phyloP scores from a whole-genome alignment of 2,113 vertebrate genomes.

The Ceyx melanurus region DNA sequence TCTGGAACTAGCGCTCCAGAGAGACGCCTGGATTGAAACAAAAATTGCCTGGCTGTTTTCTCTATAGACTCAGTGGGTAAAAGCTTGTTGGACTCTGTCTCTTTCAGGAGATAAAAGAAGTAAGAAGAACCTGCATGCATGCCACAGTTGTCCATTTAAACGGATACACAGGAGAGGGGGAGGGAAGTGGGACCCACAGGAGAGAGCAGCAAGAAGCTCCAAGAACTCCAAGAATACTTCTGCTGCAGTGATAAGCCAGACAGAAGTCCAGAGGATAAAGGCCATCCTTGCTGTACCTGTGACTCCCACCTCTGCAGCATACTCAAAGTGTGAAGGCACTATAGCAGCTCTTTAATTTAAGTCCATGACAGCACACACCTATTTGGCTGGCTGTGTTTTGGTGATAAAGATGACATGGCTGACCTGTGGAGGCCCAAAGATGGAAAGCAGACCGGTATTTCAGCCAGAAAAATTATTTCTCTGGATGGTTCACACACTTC shows the following conservation, averaged over 20 bases:
- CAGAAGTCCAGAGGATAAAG: background rate
- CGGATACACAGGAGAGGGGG: constrained; percentile 1
- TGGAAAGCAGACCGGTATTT: background rate
- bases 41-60: constrained; percentile 77
- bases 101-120: constrained; percentile 78
- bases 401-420: background rate
- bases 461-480: background rate
- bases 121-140: constrained; percentile 58
- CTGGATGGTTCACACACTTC: background rate
- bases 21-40: constrained; percentile 81
- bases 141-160: constrained; percentile 71
- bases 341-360: background rate
- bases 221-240: fast-evolving
- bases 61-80: constrained; percentile 71
- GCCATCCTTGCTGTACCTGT: background rate
- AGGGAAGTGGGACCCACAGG: background rate
- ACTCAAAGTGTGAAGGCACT: background rate
- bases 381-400: background rate
- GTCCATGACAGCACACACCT: background rate
- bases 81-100: constrained; percentile 84
- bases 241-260: background rate
- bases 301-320: background rate
- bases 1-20: constrained; percentile 79
- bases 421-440: background rate
- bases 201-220: background rate